Conservation (phyloP, 53 echinoderm and acorn worm genomes). For the Glandiceps talaboti region DNA sequence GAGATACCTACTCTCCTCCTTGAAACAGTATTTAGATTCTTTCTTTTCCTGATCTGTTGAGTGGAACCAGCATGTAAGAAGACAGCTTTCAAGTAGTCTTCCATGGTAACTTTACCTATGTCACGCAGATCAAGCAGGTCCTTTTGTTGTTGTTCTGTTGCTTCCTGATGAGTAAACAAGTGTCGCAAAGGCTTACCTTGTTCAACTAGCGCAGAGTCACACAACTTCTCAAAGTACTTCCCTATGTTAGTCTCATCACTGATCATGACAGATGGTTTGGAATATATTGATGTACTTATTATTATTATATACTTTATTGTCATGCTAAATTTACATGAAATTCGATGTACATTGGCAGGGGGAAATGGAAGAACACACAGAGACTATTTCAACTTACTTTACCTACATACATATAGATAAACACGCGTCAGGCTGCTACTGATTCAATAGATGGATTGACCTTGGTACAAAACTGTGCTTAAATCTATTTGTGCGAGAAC, state of each 20-base stretch:
- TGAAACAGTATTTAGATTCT: slow-evolving; percentile 13
- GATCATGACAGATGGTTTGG: slow-evolving; percentile 1
- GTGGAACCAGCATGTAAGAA: neutral
- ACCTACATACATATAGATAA: too few relatives aligned
- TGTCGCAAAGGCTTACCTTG: neutral
- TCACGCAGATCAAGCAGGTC: slow-evolving; percentile 12
- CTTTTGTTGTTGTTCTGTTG: neutral
- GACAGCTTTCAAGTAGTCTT: slow-evolving; percentile 17
- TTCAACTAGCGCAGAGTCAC: neutral
- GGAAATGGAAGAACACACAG: too few relatives aligned
- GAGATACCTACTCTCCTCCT: neutral
- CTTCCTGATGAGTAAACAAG: slow-evolving; percentile 9
- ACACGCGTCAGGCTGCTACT: too few relatives aligned
- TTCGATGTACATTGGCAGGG: too few relatives aligned
- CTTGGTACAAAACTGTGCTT: too few relatives aligned
- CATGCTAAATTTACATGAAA: too few relatives aligned
- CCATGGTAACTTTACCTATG: slow-evolving; percentile 6
- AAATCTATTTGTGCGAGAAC: too few relatives aligned
- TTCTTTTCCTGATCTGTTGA: neutral
- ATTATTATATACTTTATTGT: too few relatives aligned
- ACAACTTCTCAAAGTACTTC: neutral
- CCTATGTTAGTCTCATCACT: neutral
- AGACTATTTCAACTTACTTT: too few relatives aligned
- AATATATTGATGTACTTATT: too few relatives aligned
- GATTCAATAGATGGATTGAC: too few relatives aligned